Percentiles rank a stretch among this genome's conserved stretches.
These are phyloP conservation scores for Oncorhynchus gorbuscha DNA, from an alignment of 2,113 vertebrate species.

Conservation along the genomic window DNA sequence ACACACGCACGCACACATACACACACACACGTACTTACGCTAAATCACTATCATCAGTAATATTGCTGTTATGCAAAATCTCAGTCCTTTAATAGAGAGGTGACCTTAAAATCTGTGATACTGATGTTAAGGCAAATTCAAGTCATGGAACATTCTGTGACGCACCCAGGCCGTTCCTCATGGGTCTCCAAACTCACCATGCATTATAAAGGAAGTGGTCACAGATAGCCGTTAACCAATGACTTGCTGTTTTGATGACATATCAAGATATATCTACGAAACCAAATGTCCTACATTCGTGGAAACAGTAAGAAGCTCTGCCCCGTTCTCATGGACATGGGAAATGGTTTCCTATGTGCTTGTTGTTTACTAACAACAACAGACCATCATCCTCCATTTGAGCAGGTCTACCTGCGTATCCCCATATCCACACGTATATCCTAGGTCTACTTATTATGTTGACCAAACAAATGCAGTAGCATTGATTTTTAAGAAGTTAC, in stretches of 20 bases:
- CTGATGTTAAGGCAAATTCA: background rate
- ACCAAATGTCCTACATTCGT: background rate
- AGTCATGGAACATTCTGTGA: background rate
- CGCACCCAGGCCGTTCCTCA: background rate
- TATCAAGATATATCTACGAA: background rate
- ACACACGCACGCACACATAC: too few species aligned
- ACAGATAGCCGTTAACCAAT: too few species aligned
- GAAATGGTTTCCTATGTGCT: background rate
- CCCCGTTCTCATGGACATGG: background rate
- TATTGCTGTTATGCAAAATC: background rate
- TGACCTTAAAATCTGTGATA: background rate
- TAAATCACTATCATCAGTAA: background rate
- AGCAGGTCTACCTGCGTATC: background rate
- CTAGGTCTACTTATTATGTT: background rate
- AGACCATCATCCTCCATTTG: background rate
- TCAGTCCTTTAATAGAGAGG: background rate
- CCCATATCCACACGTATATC: too few species aligned
- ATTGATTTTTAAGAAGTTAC: too few species aligned
- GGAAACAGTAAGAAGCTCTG: background rate
- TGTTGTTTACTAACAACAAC: background rate
- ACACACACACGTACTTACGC: too few species aligned
- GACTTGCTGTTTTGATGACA: background rate
- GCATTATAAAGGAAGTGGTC: too few species aligned
- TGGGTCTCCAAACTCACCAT: too few species aligned
- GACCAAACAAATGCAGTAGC: background rate